phyloP scores from a whole-genome alignment of 2,113 vertebrate genomes.

The Mirounga angustirostris region DNA sequence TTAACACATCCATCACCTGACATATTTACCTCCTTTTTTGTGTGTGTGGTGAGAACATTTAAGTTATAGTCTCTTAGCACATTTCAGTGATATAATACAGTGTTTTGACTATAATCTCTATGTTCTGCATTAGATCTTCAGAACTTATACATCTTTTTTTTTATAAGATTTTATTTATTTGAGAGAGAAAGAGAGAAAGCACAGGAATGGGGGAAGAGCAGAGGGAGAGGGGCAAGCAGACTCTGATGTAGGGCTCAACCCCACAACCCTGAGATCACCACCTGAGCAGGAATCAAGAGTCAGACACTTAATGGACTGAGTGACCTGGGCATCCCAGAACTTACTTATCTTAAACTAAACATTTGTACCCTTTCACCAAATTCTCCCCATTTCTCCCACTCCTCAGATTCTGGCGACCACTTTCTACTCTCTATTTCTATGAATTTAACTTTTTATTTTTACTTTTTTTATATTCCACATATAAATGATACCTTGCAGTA shows the following conservation, averaged over 20 bases:
- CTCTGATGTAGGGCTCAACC: too few relatives aligned
- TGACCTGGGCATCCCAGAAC: neutral
- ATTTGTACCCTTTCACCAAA: neutral
- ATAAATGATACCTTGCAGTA: neutral
- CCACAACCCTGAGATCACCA: too few relatives aligned
- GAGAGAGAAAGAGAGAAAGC: too few relatives aligned
- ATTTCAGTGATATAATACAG: neutral
- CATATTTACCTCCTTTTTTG: neutral
- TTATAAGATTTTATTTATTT: neutral
- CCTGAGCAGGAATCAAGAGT: too few relatives aligned
- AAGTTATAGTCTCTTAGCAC: neutral
- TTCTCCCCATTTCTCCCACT: neutral
- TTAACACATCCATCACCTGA: neutral
- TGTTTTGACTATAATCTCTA: neutral
- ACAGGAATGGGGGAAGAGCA: too few relatives aligned
- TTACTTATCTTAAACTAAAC: neutral
- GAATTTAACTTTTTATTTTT: neutral
- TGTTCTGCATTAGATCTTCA: neutral
- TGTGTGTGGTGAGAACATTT: neutral
- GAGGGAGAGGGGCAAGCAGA: too few relatives aligned
- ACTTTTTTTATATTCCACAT: neutral
- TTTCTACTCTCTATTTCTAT: neutral
- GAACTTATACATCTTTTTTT: neutral
- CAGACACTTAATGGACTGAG: neutral
- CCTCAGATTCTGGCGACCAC: neutral